Conservation (phyloP, 2,113 vertebrate species). For the Deroptyus accipitrinus region DNA sequence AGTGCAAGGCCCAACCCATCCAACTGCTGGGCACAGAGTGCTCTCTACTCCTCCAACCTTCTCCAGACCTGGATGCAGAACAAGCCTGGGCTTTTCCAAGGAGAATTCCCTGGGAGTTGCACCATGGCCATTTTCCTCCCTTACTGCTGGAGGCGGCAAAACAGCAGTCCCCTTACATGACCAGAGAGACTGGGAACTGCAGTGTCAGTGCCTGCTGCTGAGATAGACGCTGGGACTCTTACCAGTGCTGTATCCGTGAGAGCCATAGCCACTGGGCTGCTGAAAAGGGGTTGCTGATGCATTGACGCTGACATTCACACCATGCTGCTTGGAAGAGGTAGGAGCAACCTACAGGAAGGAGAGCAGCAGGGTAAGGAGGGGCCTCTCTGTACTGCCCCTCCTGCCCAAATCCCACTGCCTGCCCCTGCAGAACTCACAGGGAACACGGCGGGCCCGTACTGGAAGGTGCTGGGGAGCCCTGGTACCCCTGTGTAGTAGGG, state of each 20-base stretch:
- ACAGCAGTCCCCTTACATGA: neutral
- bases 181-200: neutral
- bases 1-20: no score
- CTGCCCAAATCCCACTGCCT: neutral
- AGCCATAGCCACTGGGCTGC: slow-evolving; percentile 94
- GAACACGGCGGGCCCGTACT: slow-evolving; percentile 97
- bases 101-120: neutral
- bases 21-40: accelerated
- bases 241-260: slow-evolving; percentile 96
- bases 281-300: slow-evolving; percentile 93
- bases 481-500: slow-evolving; percentile 98
- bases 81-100: neutral
- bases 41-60: neutral
- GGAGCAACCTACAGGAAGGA: slow-evolving; percentile 86
- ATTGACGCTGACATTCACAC: slow-evolving; percentile 96
- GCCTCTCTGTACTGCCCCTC: neutral
- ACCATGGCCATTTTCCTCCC: neutral
- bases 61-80: neutral
- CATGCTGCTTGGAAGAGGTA: slow-evolving; percentile 98
- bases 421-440: slow-evolving; percentile 84
- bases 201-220: neutral
- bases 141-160: neutral
- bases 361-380: neutral
- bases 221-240: slow-evolving; percentile 29
- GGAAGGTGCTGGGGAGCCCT: slow-evolving; percentile 95